These are phyloP conservation scores for Channa maculata DNA, from an alignment of 2,113 vertebrate genomes.

Conservation along the genomic window DNA sequence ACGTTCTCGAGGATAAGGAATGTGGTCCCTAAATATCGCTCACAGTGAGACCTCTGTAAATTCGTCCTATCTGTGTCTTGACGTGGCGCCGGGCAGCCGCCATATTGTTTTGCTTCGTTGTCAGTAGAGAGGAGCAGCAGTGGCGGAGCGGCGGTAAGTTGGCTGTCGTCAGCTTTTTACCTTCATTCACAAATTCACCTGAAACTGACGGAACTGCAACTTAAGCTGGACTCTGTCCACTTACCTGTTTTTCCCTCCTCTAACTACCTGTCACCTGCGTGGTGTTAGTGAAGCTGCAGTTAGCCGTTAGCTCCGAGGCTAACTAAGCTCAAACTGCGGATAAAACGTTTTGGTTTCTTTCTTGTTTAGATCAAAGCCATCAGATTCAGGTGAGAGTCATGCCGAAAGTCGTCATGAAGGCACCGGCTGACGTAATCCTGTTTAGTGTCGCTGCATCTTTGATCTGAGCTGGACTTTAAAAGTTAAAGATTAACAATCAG, in stretches of 20 bases:
- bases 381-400: not conserved
- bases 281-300: not conserved
- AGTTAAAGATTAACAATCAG: too few species aligned
- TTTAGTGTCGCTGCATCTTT: not conserved
- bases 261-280: not conserved
- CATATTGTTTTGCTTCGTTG: slow-evolving; percentile 77
- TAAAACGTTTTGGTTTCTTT: not conserved
- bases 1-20: not conserved
- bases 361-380: not conserved
- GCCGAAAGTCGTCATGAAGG: not conserved
- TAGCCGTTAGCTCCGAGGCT: slow-evolving; percentile 23
- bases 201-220: not conserved
- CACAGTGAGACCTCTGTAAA: slow-evolving; percentile 31
- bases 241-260: not conserved
- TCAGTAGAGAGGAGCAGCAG: slow-evolving; percentile 43
- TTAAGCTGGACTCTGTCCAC: not conserved
- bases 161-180: not conserved
- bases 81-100: slow-evolving; percentile 75
- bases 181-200: not conserved
- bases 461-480: not conserved
- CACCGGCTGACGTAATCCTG: not conserved
- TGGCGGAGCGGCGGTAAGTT: slow-evolving; percentile 21
- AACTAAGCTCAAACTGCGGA: not conserved
- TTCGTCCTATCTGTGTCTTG: slow-evolving; percentile 40
- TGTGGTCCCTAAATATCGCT: not conserved